A percentile compares a stretch with the other conserved stretches of the same genome.
phyloP scores from a whole-genome alignment of 2,113 vertebrate genomes.

The Hystrix cristata region DNA sequence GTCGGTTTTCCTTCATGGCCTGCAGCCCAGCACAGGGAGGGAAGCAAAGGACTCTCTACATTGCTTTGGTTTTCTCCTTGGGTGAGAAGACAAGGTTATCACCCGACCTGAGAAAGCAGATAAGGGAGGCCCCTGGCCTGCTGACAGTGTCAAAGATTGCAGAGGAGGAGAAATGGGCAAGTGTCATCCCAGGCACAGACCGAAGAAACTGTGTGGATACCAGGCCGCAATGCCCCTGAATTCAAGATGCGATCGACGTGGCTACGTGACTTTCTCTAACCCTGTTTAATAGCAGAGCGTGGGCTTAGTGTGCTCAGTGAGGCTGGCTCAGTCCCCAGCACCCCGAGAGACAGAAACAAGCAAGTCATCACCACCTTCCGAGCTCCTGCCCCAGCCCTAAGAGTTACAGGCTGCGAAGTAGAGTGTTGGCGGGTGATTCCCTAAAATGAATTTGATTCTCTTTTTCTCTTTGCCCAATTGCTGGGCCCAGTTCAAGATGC shows the following conservation, averaged over 20 bases:
- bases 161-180: neutral
- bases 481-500: neutral
- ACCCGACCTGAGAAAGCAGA: neutral
- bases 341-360: neutral
- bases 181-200: too few relatives aligned
- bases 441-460: neutral
- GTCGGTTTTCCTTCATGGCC: too few relatives aligned
- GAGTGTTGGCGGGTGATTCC: neutral
- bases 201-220: accelerated
- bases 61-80: neutral
- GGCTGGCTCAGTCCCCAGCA: neutral
- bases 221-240: neutral
- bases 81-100: neutral
- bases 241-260: neutral
- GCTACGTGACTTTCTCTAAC: neutral
- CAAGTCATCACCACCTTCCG: neutral
- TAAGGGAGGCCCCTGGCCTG: neutral
- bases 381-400: neutral
- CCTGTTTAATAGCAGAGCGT: neutral
- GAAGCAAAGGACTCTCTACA: neutral
- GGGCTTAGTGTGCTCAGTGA: too few relatives aligned
- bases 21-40: too few relatives aligned
- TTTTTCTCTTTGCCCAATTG: neutral
- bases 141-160: too few relatives aligned
- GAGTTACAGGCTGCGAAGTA: neutral